Conservation (phyloP, 2,888 invertebrate genomes). For the Hermaeophaga mercurialis region DNA sequence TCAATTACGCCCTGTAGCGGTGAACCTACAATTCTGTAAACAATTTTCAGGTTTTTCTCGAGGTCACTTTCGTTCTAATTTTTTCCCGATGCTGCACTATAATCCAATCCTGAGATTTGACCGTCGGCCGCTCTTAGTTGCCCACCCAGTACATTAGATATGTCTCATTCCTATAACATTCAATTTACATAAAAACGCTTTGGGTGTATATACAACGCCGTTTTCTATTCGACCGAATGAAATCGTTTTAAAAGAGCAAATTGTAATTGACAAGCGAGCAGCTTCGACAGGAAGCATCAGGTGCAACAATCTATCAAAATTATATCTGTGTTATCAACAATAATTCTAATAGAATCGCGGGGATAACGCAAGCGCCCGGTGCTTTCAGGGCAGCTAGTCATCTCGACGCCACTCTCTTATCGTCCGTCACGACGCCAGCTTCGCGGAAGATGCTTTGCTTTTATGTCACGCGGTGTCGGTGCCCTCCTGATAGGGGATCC, state of each 20-base stretch:
- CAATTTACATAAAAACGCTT: conserved; percentile 11
- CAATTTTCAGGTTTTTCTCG: too few species aligned
- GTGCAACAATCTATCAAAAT: conserved; percentile 41
- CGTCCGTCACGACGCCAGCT: conserved; percentile 44
- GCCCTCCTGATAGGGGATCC: conserved; percentile 44
- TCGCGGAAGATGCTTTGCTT: conserved; percentile 47
- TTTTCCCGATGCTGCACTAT: too few species aligned
- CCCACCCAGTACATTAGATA: too few species aligned
- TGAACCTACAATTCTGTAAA: too few species aligned
- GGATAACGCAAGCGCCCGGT: conserved; percentile 51
- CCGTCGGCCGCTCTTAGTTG: too few species aligned
- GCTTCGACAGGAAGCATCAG: conserved; percentile 28
- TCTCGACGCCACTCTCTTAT: conserved; percentile 50
- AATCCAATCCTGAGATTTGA: too few species aligned
- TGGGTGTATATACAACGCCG: conserved; percentile 7
- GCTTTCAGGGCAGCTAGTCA: conserved; percentile 47
- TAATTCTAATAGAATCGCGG: conserved; percentile 53
- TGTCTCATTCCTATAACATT: too few species aligned
- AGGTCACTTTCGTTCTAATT: too few species aligned
- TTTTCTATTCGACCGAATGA: conserved; percentile 10
- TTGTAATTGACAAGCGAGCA: conserved; percentile 25
- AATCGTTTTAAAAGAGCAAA: conserved; percentile 27
- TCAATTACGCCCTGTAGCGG: too few species aligned
- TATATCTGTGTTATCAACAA: conserved; percentile 50
- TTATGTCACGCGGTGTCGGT: conserved; percentile 44